Evolutionary conservation across 2,113 vertebrate genomes (phyloP).

Genomic region (Odocoileus virginianus): DNA sequence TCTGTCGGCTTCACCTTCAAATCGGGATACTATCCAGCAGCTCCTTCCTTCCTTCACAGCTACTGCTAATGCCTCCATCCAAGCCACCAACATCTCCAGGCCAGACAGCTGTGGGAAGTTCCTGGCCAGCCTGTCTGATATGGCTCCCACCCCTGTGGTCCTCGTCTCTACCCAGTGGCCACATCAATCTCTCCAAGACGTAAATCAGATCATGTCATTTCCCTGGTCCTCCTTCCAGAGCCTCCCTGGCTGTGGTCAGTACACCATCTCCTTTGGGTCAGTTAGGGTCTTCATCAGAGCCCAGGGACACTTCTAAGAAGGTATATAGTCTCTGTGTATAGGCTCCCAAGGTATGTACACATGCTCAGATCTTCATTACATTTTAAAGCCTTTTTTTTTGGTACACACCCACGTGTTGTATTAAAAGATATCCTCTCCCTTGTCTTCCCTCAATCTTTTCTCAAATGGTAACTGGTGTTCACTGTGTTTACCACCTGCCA

Average conservation of each 20-base stretch:
- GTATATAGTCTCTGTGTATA: background rate
- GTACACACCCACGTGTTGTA: background rate
- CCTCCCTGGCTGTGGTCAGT: background rate
- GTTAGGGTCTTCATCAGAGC: background rate
- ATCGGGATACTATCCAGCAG: background rate
- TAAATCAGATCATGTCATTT: background rate
- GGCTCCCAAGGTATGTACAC: background rate
- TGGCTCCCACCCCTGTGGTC: background rate
- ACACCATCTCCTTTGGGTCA: background rate
- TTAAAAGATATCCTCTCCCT: background rate
- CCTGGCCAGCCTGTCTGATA: background rate
- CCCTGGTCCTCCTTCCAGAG: background rate
- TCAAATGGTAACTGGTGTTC: background rate
- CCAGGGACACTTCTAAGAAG: background rate
- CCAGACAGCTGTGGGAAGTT: fast-evolving
- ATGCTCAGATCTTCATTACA: background rate
- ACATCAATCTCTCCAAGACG: background rate
- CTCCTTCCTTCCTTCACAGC: background rate
- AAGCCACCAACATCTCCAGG: background rate
- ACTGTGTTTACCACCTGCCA: background rate
- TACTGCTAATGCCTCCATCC: fast-evolving
- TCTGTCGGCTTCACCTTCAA: background rate
- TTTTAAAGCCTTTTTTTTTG: background rate
- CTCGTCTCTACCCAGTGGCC: background rate
- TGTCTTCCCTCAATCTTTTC: background rate